phyloP scores from a whole-genome alignment of 2,113 vertebrate genomes.

The Myotis brandtii region DNA sequence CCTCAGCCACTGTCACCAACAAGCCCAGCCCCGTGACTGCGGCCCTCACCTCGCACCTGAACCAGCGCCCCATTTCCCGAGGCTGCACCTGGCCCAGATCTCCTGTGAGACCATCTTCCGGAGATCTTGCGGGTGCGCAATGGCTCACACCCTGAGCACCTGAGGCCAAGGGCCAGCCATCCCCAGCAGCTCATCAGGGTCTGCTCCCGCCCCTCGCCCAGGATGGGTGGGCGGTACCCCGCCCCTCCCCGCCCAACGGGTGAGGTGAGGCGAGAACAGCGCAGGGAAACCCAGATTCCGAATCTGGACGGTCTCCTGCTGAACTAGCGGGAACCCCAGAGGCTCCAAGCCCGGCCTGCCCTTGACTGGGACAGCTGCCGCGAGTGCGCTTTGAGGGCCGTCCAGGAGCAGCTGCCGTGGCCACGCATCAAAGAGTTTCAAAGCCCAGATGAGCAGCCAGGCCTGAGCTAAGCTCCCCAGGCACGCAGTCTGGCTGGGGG shows the following conservation, averaged over 20 bases:
- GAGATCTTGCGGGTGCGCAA: background rate
- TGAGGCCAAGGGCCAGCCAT: background rate
- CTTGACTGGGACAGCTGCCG: conserved; percentile 69
- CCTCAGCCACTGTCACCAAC: background rate
- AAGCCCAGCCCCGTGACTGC: background rate
- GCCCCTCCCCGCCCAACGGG: background rate
- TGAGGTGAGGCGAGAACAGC: too few relatives aligned
- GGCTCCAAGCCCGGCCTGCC: conserved; percentile 37
- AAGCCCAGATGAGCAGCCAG: conserved; percentile 74
- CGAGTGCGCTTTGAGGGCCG: conserved; percentile 64
- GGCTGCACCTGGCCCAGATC: background rate
- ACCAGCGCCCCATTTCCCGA: background rate
- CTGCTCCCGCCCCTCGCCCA: background rate
- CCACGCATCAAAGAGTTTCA: conserved; percentile 77
- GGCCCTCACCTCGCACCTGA: background rate
- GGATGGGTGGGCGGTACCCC: background rate
- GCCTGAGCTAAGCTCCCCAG: conserved; percentile 75
- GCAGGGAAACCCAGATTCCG: background rate
- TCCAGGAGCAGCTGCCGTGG: conserved; percentile 77
- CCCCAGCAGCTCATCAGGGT: background rate
- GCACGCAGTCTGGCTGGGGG: conserved; percentile 66
- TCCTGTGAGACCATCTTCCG: background rate
- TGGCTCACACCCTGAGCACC: background rate
- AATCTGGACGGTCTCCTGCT: background rate
- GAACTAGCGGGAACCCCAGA: conserved; percentile 17